Evolutionary conservation across 2,797 vertebrate species (phyloP), one percentile per base, ranked within the genome.

Genomic region (Chloroceryle inda): DNA sequence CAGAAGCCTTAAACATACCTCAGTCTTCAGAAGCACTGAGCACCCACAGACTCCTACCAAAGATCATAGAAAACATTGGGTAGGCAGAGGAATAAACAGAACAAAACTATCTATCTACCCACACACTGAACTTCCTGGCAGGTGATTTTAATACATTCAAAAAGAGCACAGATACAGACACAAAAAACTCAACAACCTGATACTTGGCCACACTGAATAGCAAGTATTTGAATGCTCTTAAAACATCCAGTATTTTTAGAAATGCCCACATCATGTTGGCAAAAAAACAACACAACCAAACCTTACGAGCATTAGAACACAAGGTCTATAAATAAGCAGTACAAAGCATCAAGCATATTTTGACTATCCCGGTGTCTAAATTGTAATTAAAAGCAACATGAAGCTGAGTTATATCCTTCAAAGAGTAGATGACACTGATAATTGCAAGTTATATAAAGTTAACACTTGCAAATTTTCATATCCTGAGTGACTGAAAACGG

Each of bases 41-140:
- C 91, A 96, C 91, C 72, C 91, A 86, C 78, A 92, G 85, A 92
- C 92, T 97, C 93, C 96, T 94, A 95, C 93, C 92, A 96, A 94
- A 89, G 96, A 95, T 78, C 91, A 95, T 18, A 91, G 89, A 95
- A 97, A 97, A 95, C 79, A 94, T 40, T 81, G 88, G 93, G 85
- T 88, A 80, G 93, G 93, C 89, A 97, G 79, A 91, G 82, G 88
- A 95, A 92, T 31, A 95, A 94, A 95, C 85, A 97, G 29, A 89
- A 91, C 45, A 88, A 88, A 85, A 75, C 61, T 20, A 92, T 38
- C 91, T 73, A 91, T 83, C 75, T 74, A 97, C 87, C 94, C 40
- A 91, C 81, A 88, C 55, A 55, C 67, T 79, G 66, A 66, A 45
- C 64, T 80, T 75, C 64, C 72, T 83, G 79, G 33, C 40, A 88